Base-by-base conservation (phyloP, 1,140 invertebrate species). In the Drosophila hydei region DNA sequence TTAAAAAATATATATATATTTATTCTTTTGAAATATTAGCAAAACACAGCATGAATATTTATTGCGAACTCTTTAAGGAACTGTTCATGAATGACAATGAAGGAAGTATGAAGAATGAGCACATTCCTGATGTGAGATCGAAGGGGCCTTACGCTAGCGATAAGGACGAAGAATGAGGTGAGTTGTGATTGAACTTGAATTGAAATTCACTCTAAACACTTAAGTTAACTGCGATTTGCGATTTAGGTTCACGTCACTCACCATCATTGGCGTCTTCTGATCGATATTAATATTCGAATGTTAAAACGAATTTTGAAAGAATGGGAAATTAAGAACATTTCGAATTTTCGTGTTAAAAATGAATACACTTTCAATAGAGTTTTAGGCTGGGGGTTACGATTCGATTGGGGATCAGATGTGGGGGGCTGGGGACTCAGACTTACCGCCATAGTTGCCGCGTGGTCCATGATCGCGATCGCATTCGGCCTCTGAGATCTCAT, bases 401-500 rank as follows among this genome's bases (percentile, higher is more conserved):
- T 11, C 2, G 12, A 27, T 18, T 58, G n/a, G 33, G 2, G 6
- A 4, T 8, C 1, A 33, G 30, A 9, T 4, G 30, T 6, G 30
- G 16, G 38, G 38, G 38, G 38, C 16, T 8, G 4, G 38, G 38
- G 38, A 18, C 38, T 42, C 2, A 2, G 23, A 7, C 94, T 94
- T 91, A 96, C 95, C 95, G 79, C 95, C 94, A 90, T 96, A 96
- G 72, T 94, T 95, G 65, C 95, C 85, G 75, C 93, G 92, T 94
- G 95, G 84, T 95, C 94, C 81, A 94, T 96, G 95, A 90, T 96
- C 95, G 72, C 95, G 95, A 93, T 97, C 97, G 92, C 96, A 97
- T 92, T 97, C 97, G 79, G 96, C 96, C 93, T 98, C 97, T 89
- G 96, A 97, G 91, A 97, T 97, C 92, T 98, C 96, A 92, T 97